Conservation (phyloP, 30 jellyfish, hydroid and myxozoan genomes). For the Hydra vulgaris region DNA sequence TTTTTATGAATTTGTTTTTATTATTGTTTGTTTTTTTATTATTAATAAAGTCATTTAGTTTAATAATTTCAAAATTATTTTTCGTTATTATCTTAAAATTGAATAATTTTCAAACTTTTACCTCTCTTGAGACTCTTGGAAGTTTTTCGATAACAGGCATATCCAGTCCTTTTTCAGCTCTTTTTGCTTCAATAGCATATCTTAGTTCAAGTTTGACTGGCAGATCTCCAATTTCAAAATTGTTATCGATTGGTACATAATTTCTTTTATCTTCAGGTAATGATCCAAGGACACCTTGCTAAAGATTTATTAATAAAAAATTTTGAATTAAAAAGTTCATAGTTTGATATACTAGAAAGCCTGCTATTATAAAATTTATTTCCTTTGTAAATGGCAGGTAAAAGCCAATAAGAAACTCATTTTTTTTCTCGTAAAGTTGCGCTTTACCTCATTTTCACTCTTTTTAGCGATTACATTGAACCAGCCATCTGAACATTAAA, state of each 20-base stretch:
- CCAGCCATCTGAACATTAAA: too few relatives aligned
- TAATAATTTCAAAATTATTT: too few relatives aligned
- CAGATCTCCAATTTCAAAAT: constrained; percentile 76
- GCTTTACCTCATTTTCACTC: too few relatives aligned
- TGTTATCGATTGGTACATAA: constrained; percentile 8
- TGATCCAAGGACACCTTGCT: background rate
- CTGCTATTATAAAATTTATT: too few relatives aligned
- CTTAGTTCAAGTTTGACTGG: constrained; percentile 87
- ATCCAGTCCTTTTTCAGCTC: constrained; percentile 84
- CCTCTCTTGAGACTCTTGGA: constrained; percentile 31
- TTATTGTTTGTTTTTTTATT: background rate
- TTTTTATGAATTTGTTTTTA: background rate
- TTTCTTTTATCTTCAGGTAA: background rate
- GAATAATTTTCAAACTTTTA: too few relatives aligned
- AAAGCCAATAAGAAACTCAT: too few relatives aligned
- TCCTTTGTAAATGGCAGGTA: too few relatives aligned
- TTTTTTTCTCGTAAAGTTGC: too few relatives aligned
- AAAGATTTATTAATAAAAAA: background rate
- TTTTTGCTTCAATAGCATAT: constrained; percentile 86
- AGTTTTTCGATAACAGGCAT: constrained; percentile 63
- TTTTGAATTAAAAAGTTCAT: too few relatives aligned
- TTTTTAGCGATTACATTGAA: too few relatives aligned
- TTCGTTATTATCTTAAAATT: too few relatives aligned
- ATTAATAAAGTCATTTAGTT: background rate
- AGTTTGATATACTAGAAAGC: too few relatives aligned